Evolutionary conservation across 2,888 invertebrate species (phyloP).

Genomic region (Brenthis daphne): DNA sequence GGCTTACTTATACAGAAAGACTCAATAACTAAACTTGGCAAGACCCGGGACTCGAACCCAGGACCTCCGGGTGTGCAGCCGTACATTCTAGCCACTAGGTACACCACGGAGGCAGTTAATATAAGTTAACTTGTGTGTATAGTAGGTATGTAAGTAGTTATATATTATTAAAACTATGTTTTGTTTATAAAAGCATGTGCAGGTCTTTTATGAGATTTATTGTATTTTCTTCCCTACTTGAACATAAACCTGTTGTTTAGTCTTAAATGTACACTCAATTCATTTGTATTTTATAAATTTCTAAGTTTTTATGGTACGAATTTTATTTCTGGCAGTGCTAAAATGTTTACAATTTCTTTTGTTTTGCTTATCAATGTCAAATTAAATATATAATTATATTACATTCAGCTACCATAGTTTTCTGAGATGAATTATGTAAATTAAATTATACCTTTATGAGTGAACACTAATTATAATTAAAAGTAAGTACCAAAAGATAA

Average conservation of each 20-base stretch:
- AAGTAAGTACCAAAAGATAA: background rate
- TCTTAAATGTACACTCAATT: conserved; percentile 12
- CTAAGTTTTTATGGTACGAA: background rate
- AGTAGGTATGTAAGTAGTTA: background rate
- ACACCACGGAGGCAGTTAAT: too few species aligned
- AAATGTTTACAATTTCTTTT: background rate
- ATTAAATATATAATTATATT: conserved; percentile 9
- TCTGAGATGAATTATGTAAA: background rate
- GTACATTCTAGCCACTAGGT: too few species aligned
- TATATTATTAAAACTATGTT: background rate
- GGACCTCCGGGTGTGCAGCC: too few species aligned
- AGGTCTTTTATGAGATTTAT: background rate
- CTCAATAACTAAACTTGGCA: too few species aligned
- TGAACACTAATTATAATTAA: background rate
- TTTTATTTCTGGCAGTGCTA: conserved; percentile 4
- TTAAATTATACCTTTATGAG: too few species aligned
- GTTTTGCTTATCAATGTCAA: conserved; percentile 12
- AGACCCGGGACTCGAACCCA: too few species aligned
- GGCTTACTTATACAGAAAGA: too few species aligned
- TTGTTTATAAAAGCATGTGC: conserved; percentile 3
- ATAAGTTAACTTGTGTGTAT: background rate
- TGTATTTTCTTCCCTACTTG: conserved; percentile 5
- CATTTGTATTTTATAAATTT: conserved; percentile 5
- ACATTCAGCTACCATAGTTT: conserved; percentile 13
- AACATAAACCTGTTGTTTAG: conserved; percentile 6